Conservation (phyloP, 2,888 invertebrate species). For the Crocallis elinguaria region DNA sequence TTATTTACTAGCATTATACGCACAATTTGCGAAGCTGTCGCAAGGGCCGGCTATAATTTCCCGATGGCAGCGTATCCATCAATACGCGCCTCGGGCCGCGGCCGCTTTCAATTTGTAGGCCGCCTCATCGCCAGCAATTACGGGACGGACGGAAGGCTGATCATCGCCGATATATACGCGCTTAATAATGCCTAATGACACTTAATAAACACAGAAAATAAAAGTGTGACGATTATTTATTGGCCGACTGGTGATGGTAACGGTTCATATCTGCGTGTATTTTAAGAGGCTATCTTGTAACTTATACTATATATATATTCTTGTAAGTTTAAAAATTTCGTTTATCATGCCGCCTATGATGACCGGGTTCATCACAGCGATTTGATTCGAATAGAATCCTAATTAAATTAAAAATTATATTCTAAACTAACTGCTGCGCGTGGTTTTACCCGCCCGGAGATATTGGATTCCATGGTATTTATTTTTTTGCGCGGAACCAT, state of each 20-base stretch:
- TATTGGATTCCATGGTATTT: no score
- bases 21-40: slow-evolving; percentile 85
- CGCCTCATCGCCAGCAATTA: slow-evolving; percentile 81
- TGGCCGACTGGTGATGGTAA: slow-evolving; percentile 59
- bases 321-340: slow-evolving; percentile 20
- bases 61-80: slow-evolving; percentile 83
- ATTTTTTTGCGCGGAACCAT: no score
- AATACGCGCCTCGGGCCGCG: slow-evolving; percentile 78
- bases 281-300: slow-evolving; percentile 27
- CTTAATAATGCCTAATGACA: slow-evolving; percentile 84
- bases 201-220: slow-evolving; percentile 82
- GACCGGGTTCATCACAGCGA: neutral
- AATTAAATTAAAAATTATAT: no score
- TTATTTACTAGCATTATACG: slow-evolving; percentile 84
- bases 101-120: slow-evolving; percentile 84
- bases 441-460: no score
- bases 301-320: no score
- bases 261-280: slow-evolving; percentile 42
- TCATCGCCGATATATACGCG: slow-evolving; percentile 80
- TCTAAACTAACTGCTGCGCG: no score
- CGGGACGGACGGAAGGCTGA: slow-evolving; percentile 79
- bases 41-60: slow-evolving; percentile 81
- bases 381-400: neutral
- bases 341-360: slow-evolving; percentile 17
- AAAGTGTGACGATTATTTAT: slow-evolving; percentile 80